Percentiles rank a stretch among this genome's conserved stretches.
Evolutionary conservation across 2,797 vertebrate species (phyloP).

Genomic region (Rhyacichthys aspro): DNA sequence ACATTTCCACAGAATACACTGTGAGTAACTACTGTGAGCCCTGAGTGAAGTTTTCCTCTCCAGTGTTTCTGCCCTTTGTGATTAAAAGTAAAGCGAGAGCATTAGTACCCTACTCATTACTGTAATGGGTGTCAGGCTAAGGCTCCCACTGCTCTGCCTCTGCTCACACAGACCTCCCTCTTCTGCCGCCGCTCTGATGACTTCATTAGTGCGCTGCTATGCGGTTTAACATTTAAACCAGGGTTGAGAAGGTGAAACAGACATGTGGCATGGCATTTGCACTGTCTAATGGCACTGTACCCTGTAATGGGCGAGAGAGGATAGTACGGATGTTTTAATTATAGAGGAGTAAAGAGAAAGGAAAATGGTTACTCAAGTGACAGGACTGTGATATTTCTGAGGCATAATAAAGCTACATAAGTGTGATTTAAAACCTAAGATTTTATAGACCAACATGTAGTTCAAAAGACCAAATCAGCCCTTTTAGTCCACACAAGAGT

Average conservation of each 20-base stretch:
- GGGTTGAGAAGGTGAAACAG: conserved; percentile 77
- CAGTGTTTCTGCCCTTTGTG: conserved; percentile 72
- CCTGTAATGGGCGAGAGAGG: conserved; percentile 27
- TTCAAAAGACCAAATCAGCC: not conserved
- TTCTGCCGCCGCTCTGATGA: conserved; percentile 60
- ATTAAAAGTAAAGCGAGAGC: conserved; percentile 63
- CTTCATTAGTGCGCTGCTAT: conserved; percentile 80
- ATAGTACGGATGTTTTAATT: conserved; percentile 71
- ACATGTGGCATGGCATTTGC: conserved; percentile 80
- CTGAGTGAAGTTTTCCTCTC: conserved; percentile 53
- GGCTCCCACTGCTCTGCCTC: conserved; percentile 51
- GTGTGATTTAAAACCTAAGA: not conserved
- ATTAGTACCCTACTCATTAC: conserved; percentile 79
- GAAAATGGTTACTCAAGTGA: conserved; percentile 11
- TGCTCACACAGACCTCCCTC: conserved; percentile 29
- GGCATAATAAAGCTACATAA: not conserved
- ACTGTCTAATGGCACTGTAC: conserved; percentile 70
- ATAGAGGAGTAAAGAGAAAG: conserved; percentile 38
- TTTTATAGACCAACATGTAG: not conserved
- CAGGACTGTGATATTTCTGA: conserved; percentile 20
- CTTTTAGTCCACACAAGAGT: too few relatives aligned
- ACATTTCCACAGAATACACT: conserved; percentile 5
- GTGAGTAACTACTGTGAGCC: conserved; percentile 28
- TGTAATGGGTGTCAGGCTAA: conserved; percentile 77
- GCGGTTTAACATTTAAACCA: conserved; percentile 84